Conservation (phyloP, 37 sponge, comb jelly and placozoan genomes). For the Halichondria panicea region DNA sequence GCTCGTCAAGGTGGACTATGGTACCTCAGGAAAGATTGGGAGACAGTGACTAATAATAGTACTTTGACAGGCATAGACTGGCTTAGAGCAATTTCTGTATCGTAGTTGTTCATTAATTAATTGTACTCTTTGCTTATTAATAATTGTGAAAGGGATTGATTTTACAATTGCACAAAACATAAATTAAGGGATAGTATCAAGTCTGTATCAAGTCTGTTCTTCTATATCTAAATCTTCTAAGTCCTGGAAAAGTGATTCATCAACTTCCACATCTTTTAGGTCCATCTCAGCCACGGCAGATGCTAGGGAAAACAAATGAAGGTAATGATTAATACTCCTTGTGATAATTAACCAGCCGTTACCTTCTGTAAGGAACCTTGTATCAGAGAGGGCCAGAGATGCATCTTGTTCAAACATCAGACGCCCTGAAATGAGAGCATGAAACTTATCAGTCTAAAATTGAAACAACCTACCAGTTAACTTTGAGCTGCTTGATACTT, state of each 20-base stretch:
- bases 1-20: slow-evolving; percentile 1
- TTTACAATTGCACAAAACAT: neutral
- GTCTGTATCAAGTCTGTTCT: slow-evolving; percentile 1
- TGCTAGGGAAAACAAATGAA: neutral
- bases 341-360: neutral
- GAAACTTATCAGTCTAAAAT: neutral
- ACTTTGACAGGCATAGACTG: slow-evolving; percentile 1
- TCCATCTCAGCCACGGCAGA: neutral
- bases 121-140: no score
- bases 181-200: neutral
- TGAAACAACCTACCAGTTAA: neutral
- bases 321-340: neutral
- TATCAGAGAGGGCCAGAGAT: slow-evolving; percentile 77
- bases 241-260: slow-evolving; percentile 77
- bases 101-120: neutral
- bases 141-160: neutral
- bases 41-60: neutral
- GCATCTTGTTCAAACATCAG: slow-evolving; percentile 88
- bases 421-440: slow-evolving; percentile 58
- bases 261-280: slow-evolving; percentile 56
- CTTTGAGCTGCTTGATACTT: neutral
- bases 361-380: slow-evolving; percentile 60
- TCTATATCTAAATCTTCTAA: slow-evolving; percentile 54
- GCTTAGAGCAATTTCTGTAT: neutral
- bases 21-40: slow-evolving; percentile 22